Evolutionary conservation across 2,797 vertebrate species (phyloP), one percentile per base, ranked within the genome.

Genomic region (Malurus splendens): DNA sequence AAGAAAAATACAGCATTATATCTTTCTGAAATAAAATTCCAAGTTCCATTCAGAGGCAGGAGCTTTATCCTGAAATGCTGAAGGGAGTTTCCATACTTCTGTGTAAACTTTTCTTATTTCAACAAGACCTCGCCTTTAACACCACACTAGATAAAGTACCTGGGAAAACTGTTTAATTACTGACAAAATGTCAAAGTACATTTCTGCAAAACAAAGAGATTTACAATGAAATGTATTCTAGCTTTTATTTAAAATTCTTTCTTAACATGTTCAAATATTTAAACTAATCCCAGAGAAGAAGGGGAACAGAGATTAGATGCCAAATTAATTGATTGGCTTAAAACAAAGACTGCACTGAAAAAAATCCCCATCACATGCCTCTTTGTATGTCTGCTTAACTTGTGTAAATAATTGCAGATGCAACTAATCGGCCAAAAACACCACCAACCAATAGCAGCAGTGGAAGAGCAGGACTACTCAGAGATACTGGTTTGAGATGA

Each of bases 201-300:
- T 91, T 82, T 86, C 50, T 83, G 64, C 62, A 83, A 89, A 94
- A 90, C 87, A 94, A 94, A 95, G 87, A 90, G 71, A 73, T 89
- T 76, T 89, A 62, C 90, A 85, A 86, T 0, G 0, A 83, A 93
- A 81, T 78, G 33, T 83, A 64, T 47, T 92, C 52, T 55, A 60
- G 32, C 60, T 87, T 93, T 92, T 89, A 70, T 87, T 94, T 90
- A 47, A 91, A 85, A 92, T 87, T 91, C 73, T 86, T 90, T 91
- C 87, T 91, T 92, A 88, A 80, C 75, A 16, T 83, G 82, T 91
- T 90, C 92, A 94, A 94, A 94, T 92, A 92, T 91, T 92, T 92
- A 90, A 91, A 90, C 77, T 74, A 86, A 76, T 90, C 67, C 85
- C 52, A 74, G 52, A 45, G 32, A 95, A 92, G 85, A 91, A 87